A percentile compares a stretch with the other conserved stretches of the same genome.
Conservation (phyloP, 2,888 invertebrate species). For the Lochmaea capreae region DNA sequence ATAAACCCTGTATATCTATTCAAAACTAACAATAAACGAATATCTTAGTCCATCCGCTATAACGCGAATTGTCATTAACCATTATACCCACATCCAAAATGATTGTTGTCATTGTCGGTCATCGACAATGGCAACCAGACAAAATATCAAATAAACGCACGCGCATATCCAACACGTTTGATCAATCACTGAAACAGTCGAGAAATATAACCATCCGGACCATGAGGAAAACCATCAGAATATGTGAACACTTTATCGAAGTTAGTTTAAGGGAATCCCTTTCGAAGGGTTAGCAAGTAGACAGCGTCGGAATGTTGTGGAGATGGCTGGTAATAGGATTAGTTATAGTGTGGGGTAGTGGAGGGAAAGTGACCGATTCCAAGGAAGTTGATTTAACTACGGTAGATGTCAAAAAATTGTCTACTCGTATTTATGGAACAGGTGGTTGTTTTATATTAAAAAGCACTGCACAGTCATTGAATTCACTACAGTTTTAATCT, state of each 20-base stretch:
- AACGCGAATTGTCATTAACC: not conserved
- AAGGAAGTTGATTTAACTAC: conserved; percentile 52
- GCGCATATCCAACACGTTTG: conserved; percentile 58
- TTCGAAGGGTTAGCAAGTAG: conserved; percentile 26
- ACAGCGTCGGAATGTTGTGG: conserved; percentile 26
- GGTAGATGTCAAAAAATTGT: conserved; percentile 52
- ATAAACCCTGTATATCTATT: not conserved
- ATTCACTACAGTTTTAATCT: too few relatives aligned
- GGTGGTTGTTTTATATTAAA: conserved; percentile 34
- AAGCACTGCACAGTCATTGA: not conserved
- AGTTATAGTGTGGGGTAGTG: conserved; percentile 33
- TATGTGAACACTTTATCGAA: conserved; percentile 21
- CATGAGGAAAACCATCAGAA: conserved; percentile 27
- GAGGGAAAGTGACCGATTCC: conserved; percentile 39
- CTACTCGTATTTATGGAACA: conserved; percentile 52
- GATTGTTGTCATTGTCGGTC: conserved; percentile 54
- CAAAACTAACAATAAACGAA: not conserved
- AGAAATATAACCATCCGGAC: conserved; percentile 15
- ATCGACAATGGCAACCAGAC: conserved; percentile 51
- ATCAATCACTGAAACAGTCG: conserved; percentile 56
- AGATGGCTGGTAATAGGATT: conserved; percentile 32
- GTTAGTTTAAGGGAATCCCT: conserved; percentile 18
- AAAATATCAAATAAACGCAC: conserved; percentile 48
- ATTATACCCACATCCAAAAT: conserved; percentile 27
- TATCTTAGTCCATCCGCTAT: conserved; percentile 6